Evolutionary conservation across 1,140 invertebrate genomes (phyloP), one percentile per base, ranked within the genome.

Genomic region (Conopomorpha cramerella): DNA sequence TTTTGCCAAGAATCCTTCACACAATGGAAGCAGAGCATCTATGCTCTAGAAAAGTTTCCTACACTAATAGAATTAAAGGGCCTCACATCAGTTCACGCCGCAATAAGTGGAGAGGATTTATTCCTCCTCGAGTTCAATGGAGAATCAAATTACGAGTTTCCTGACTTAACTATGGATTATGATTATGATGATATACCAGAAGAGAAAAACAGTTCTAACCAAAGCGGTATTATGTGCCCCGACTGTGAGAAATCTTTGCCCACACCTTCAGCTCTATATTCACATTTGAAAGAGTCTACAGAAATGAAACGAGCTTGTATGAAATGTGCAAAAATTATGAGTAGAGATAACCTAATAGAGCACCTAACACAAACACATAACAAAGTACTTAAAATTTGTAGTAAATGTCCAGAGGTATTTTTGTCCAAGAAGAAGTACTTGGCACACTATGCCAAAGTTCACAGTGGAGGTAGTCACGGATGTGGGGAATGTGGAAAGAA

Each of bases 401-500:
- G 59, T 15, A 59, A 63, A 30, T 70, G 67, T 38, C 51, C 57
- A 2, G 51, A 54, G 0, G 11, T 72, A 14, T 41, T 65, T 11
- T 30, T 25, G 1, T 39, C 49, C 2, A 15, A 39, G 6, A 41
- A 37, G 3, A 46, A 61, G 18, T 59, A 49, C 30, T 25, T 33
- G 6, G 12, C 34, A 10, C 67, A 72, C 30, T 10, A 49, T 7
- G 23, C 17, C 0, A 46, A 51, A 27, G 52, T 50, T 12, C 63
- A 66, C 34, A 35, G 43, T 0, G 28, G 37, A n/a, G 53, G 59
- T 1, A 34, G 41, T 0, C 51, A 46, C 26, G 50, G 47, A 1
- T 68, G 62, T 43, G 56, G 57, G 0, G 62, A 66, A 29, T 73
- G 65, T 36, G 58, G 65, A 3, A 47, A 49, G 2, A 55, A 36